A percentile compares a stretch with the other conserved stretches of the same genome.
phyloP scores from a whole-genome alignment of 2,113 vertebrate species.

The Scortum barcoo region DNA sequence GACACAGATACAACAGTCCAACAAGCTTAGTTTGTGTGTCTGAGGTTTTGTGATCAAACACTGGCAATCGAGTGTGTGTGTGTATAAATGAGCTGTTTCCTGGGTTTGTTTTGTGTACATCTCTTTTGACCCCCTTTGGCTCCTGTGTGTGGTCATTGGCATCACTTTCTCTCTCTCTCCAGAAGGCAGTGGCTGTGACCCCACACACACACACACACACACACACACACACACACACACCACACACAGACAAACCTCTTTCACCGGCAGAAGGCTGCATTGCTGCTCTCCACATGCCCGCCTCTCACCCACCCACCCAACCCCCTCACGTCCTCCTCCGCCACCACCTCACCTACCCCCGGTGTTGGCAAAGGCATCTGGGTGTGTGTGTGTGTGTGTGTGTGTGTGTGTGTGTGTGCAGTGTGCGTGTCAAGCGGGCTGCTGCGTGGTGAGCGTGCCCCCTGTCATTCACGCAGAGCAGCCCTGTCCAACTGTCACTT shows the following conservation, averaged over 20 bases:
- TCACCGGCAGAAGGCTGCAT: conserved; percentile 72
- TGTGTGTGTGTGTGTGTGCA: conserved; percentile 60
- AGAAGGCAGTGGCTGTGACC: conserved; percentile 72
- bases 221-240: neutral
- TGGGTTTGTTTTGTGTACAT: conserved; percentile 1
- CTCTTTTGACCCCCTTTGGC: conserved; percentile 41
- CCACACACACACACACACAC: neutral
- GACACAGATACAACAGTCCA: neutral
- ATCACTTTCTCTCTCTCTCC: conserved; percentile 31
- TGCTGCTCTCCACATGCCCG: conserved; percentile 71
- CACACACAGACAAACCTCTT: conserved; percentile 33
- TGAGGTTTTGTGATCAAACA: neutral
- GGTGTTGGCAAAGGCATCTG: conserved; percentile 86
- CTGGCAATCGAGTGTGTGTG: neutral
- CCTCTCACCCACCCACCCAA: conserved; percentile 59
- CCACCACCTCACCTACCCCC: conserved; percentile 59
- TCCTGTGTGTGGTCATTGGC: conserved; percentile 38
- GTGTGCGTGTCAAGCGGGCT: conserved; percentile 85
- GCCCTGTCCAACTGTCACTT: conserved; percentile 98
- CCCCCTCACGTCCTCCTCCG: conserved; percentile 15
- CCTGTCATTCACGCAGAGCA: conserved; percentile 94
- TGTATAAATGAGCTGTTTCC: neutral
- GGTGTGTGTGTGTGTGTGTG: conserved; percentile 49
- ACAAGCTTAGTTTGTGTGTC: neutral
- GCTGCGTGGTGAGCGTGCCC: conserved; percentile 90